phyloP scores from a whole-genome alignment of 2,797 vertebrate species.

The Amblyraja radiata region DNA sequence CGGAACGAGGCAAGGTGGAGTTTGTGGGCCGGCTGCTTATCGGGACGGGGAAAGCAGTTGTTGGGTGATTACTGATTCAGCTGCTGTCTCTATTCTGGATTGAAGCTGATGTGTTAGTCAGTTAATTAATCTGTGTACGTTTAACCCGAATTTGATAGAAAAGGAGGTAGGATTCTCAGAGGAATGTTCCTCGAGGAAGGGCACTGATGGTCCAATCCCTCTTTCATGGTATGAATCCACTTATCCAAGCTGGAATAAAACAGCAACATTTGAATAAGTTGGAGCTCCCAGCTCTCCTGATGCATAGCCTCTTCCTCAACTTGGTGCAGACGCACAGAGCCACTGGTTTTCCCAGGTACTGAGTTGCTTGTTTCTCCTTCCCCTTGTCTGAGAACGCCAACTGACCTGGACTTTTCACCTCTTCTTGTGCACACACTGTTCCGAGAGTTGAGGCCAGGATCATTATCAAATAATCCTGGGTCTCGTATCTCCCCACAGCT shows the following conservation, averaged over 20 bases:
- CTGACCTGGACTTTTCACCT: not conserved
- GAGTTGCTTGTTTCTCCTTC: too few relatives aligned
- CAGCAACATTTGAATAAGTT: not conserved
- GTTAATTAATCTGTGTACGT: not conserved
- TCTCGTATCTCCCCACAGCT: not conserved
- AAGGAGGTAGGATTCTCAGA: not conserved
- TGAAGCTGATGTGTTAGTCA: slow-evolving; percentile 1
- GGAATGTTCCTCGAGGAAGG: too few relatives aligned
- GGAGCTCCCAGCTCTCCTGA: not conserved
- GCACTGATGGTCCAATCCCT: not conserved
- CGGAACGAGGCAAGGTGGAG: not conserved
- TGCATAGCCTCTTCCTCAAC: not conserved
- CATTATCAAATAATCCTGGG: not conserved
- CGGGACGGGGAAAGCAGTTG: not conserved
- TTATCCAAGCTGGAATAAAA: not conserved
- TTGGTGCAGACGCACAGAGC: not conserved
- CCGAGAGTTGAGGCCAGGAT: not conserved
- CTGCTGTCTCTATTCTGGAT: not conserved
- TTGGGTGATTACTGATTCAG: slow-evolving; percentile 6
- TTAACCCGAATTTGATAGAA: not conserved
- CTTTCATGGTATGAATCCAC: not conserved
- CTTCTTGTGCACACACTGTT: too few relatives aligned
- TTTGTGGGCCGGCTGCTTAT: not conserved
- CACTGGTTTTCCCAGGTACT: not conserved
- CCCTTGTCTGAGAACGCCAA: not conserved